Evolutionary conservation across 2,797 vertebrate species (phyloP).

Genomic region (Mormyrops attenuatus): DNA sequence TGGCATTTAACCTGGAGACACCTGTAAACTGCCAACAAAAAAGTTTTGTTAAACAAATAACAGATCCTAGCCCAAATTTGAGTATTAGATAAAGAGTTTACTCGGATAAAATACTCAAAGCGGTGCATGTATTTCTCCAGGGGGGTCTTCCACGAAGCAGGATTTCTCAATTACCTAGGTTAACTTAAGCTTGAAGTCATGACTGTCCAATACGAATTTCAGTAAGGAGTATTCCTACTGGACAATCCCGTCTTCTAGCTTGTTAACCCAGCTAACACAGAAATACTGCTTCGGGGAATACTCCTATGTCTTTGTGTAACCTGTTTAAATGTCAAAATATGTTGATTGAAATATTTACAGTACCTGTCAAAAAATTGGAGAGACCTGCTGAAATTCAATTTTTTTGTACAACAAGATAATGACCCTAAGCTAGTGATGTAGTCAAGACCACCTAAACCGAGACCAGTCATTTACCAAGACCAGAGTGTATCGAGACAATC

Average conservation of each 20-base stretch:
- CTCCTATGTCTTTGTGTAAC: not conserved
- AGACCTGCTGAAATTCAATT: not conserved
- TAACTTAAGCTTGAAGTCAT: not conserved
- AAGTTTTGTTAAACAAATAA: not conserved
- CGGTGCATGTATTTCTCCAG: not conserved
- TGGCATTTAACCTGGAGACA: not conserved
- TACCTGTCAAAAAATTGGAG: not conserved
- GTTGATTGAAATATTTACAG: not conserved
- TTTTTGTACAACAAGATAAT: not conserved
- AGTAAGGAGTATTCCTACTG: not conserved
- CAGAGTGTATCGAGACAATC: not conserved
- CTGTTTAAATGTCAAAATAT: not conserved
- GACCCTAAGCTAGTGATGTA: not conserved
- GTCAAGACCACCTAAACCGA: not conserved
- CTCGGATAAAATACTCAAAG: not conserved
- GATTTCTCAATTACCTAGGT: not conserved
- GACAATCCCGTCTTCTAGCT: not conserved
- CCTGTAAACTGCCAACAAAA: not conserved
- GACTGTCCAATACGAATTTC: not conserved
- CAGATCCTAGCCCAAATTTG: not conserved
- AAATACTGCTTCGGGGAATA: not conserved
- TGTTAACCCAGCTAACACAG: not conserved
- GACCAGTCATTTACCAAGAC: not conserved
- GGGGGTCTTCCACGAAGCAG: not conserved
- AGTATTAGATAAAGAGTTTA: not conserved